These are phyloP conservation scores for Morinoia aosen DNA, from an alignment of 2,888 invertebrate species.

Conservation along the genomic window DNA sequence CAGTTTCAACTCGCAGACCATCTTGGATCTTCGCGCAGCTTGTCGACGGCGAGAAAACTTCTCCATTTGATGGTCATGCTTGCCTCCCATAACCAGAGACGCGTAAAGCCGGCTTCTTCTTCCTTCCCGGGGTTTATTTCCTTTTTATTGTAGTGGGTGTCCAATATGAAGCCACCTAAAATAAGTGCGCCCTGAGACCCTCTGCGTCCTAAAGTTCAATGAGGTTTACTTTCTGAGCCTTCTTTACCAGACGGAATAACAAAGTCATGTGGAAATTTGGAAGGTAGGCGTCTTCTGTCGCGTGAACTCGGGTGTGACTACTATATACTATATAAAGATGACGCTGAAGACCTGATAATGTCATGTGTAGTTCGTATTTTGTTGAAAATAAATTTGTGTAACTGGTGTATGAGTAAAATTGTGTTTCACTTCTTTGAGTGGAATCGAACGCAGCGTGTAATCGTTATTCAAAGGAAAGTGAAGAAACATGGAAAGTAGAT, in stretches of 20 bases:
- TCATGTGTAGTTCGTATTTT: no score
- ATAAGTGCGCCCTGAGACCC: not conserved
- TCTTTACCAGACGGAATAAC: not conserved
- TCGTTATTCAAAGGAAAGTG: no score
- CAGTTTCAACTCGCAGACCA: not conserved
- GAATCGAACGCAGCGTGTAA: no score
- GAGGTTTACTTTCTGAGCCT: not conserved
- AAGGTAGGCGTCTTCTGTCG: not conserved
- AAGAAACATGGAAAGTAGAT: no score
- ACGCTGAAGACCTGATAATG: no score
- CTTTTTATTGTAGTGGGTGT: constrained; percentile 12
- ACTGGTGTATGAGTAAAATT: no score
- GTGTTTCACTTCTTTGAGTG: no score
- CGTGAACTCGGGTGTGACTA: not conserved
- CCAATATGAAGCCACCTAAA: constrained; percentile 9
- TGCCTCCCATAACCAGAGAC: not conserved
- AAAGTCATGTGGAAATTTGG: not conserved
- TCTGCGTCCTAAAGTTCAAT: not conserved
- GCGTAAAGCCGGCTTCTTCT: not conserved
- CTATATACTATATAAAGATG: no score
- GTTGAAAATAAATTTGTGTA: no score
- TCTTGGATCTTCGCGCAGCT: not conserved
- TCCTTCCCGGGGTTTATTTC: not conserved
- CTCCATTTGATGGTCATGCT: not conserved
- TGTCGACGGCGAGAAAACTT: not conserved